Percentiles rank a stretch among this genome's conserved stretches.
phyloP scores from a whole-genome alignment of 2,113 vertebrate genomes.

The Jacana jacana region DNA sequence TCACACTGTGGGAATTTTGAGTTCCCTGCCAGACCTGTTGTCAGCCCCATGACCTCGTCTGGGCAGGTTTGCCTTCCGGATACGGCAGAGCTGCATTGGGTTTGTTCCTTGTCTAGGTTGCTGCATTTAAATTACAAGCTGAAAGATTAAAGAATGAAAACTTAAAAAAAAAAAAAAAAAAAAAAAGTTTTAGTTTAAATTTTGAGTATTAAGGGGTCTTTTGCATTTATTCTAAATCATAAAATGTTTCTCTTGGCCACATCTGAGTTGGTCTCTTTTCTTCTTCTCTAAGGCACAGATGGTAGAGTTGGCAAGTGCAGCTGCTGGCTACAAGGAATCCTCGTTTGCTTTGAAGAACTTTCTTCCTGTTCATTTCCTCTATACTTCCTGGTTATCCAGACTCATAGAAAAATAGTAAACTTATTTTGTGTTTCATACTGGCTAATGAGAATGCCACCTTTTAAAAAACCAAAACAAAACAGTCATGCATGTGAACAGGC shows the following conservation, averaged over 20 bases:
- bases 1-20: background rate
- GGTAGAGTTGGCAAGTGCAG: slow-evolving; percentile 56
- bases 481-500: background rate
- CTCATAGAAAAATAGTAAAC: background rate
- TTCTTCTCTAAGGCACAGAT: slow-evolving; percentile 55
- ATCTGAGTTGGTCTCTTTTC: slow-evolving; percentile 41
- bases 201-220: background rate
- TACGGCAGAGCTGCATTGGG: background rate
- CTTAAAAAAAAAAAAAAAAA: background rate
- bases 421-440: background rate
- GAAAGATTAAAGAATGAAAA: background rate
- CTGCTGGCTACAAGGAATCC: slow-evolving; percentile 53
- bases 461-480: background rate
- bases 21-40: background rate
- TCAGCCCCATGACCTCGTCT: background rate
- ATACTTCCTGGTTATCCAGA: slow-evolving; percentile 15
- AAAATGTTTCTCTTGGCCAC: background rate
- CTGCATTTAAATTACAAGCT: background rate
- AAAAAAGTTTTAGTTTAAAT: background rate
- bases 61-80: background rate
- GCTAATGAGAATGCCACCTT: background rate
- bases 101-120: background rate
- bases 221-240: background rate
- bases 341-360: slow-evolving; percentile 57
- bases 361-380: slow-evolving; percentile 56